Evolutionary conservation across 92 coral and sea anemone genomes (phyloP).

Genomic region (Parazoanthus swiftii): DNA sequence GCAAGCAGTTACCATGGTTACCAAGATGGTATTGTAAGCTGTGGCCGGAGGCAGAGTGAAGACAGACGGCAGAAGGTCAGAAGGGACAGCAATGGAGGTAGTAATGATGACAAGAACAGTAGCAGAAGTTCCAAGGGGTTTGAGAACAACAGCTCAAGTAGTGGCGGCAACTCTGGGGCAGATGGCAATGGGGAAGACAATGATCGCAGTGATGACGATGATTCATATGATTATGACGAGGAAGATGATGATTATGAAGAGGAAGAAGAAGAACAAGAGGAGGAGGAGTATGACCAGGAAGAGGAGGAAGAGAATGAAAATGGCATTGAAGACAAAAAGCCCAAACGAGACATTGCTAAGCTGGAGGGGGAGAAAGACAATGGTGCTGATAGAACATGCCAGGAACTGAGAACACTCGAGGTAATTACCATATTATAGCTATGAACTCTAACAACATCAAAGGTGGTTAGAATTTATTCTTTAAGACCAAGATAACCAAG

Average conservation of each 20-base stretch:
- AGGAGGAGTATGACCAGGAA: slow-evolving; percentile 79
- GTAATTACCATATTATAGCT: background rate
- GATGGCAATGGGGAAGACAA: slow-evolving; percentile 97
- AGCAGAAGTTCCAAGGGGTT: slow-evolving; percentile 24
- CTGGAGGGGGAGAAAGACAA: slow-evolving; percentile 73
- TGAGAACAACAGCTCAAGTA: slow-evolving; percentile 90
- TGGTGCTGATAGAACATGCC: slow-evolving; percentile 45
- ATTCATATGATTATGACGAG: slow-evolving; percentile 79
- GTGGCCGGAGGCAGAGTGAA: slow-evolving; percentile 35
- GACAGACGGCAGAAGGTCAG: slow-evolving; percentile 18
- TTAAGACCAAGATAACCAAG: too few relatives aligned
- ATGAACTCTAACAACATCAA: too few relatives aligned
- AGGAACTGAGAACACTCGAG: background rate
- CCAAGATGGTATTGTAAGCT: slow-evolving; percentile 21
- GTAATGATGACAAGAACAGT: slow-evolving; percentile 26
- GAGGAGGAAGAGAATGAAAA: slow-evolving; percentile 75
- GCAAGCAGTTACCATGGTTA: slow-evolving; percentile 11
- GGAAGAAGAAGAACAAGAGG: slow-evolving; percentile 87
- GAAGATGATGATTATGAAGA: slow-evolving; percentile 89
- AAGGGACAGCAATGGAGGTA: slow-evolving; percentile 35
- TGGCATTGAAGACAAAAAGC: slow-evolving; percentile 35
- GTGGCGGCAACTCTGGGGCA: slow-evolving; percentile 95
- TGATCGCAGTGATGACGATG: slow-evolving; percentile 88
- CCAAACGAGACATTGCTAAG: slow-evolving; percentile 60
- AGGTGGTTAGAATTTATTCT: too few relatives aligned